Evolutionary conservation across 2,888 invertebrate genomes (phyloP), one percentile per base, ranked within the genome.

Genomic region (Apoderus coryli): DNA sequence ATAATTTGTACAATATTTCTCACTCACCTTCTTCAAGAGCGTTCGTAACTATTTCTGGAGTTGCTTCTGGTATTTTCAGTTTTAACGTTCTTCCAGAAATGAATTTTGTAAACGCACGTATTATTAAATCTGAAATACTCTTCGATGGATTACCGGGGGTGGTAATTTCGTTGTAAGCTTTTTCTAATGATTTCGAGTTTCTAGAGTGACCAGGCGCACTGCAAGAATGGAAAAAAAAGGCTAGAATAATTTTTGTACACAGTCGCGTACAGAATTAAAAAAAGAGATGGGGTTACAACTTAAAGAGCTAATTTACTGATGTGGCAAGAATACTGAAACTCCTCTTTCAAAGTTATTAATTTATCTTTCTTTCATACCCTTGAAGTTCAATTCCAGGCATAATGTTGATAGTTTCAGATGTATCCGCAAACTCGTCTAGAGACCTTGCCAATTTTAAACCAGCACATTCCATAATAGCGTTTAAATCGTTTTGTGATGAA

Each of bases 1-100:
- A n/a, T n/a, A n/a, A n/a, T n/a, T n/a, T n/a, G n/a, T n/a, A n/a
- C n/a, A n/a, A n/a, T n/a, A n/a, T n/a, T n/a, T n/a, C n/a, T n/a
- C n/a, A n/a, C n/a, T 29, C 57, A 78, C 81, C 81, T 75, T 82
- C 82, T 59, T 72, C 74, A 42, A 84, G 64, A 16, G 80, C 73
- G 37, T 79, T 68, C 1, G 77, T 72, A 12, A 80, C 63, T 2
- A 71, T 57, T 31, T 74, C 65, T 34, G 74, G 72, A 14, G 73
- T n/a, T n/a, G n/a, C n/a, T n/a, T n/a, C 67, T 25, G 78, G 76
- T 33, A 81, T 60, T 49, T 75, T 75, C 14, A 85, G 63, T 48
- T 79, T 76, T 29, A 85, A 46, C 40, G 66, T 68, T 54, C 73
- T 70, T 13, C 64, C 65, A 43, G 63, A 60, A 35, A 75, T 51